phyloP scores from a whole-genome alignment of 1,140 invertebrate species.

The Leptinotarsa undecemlineata region DNA sequence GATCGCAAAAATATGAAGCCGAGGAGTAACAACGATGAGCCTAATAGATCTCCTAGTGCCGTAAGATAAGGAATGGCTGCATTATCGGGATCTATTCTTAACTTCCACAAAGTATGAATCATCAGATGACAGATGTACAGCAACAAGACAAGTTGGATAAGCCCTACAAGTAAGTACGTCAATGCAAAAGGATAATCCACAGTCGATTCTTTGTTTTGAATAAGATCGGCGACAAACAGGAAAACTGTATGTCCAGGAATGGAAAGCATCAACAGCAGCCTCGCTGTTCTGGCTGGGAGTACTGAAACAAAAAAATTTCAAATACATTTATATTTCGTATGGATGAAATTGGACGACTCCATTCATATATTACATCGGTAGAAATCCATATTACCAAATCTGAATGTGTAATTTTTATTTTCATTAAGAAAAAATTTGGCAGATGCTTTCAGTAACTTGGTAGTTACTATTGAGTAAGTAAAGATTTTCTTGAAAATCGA shows the following conservation, averaged over 20 bases:
- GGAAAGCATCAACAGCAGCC: slow-evolving; percentile 83
- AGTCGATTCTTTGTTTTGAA: slow-evolving; percentile 63
- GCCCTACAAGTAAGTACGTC: slow-evolving; percentile 67
- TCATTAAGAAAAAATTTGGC: no score
- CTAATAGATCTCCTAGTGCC: slow-evolving; percentile 89
- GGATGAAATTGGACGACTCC: no score
- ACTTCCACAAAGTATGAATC: slow-evolving; percentile 88
- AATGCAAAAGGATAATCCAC: slow-evolving; percentile 66
- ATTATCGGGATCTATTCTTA: slow-evolving; percentile 92
- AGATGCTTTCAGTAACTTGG: no score
- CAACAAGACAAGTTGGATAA: slow-evolving; percentile 72
- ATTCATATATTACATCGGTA: no score
- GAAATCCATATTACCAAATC: no score
- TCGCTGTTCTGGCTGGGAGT: slow-evolving; percentile 76
- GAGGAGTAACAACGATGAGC: slow-evolving; percentile 84
- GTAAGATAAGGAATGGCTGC: slow-evolving; percentile 96
- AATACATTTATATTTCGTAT: no score
- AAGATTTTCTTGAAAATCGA: no score
- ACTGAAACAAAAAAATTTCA: slow-evolving; percentile 58
- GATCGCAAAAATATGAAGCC: slow-evolving; percentile 79
- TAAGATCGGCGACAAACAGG: slow-evolving; percentile 78
- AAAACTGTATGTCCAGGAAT: slow-evolving; percentile 91
- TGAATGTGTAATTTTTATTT: no score
- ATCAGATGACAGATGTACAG: slow-evolving; percentile 85
- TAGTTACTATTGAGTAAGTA: no score